These are phyloP conservation scores for Turnix velox DNA, from an alignment of 2,113 vertebrate species.

Conservation along the genomic window DNA sequence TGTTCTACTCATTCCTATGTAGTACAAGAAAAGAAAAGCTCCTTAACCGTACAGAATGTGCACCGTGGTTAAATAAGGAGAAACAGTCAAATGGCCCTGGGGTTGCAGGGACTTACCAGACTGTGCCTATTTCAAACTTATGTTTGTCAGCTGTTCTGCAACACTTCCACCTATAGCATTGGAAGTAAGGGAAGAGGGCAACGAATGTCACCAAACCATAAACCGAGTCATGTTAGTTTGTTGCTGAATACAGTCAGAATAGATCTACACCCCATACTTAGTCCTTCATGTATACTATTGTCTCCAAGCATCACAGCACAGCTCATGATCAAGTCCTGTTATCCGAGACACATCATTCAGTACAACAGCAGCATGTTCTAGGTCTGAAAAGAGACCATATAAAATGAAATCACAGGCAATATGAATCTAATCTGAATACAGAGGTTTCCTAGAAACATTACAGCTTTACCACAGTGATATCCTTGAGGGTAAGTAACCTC, in stretches of 20 bases:
- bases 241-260: background rate
- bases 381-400: background rate
- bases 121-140: background rate
- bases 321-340: background rate
- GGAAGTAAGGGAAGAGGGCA: background rate
- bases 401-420: background rate
- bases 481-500: background rate
- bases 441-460: background rate
- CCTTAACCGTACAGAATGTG: background rate
- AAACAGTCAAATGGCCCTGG: background rate
- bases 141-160: background rate
- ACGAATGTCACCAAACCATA: background rate
- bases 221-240: background rate
- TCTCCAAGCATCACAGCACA: background rate
- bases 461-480: background rate
- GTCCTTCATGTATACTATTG: background rate
- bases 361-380: background rate
- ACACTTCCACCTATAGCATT: background rate
- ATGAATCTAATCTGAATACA: background rate
- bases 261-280: background rate
- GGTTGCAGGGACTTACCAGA: background rate
- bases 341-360: background rate
- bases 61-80: background rate
- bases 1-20: background rate
- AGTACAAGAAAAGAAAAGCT: background rate